Conservation (phyloP, 2,113 vertebrate species). For the Pontoporia blainvillei region DNA sequence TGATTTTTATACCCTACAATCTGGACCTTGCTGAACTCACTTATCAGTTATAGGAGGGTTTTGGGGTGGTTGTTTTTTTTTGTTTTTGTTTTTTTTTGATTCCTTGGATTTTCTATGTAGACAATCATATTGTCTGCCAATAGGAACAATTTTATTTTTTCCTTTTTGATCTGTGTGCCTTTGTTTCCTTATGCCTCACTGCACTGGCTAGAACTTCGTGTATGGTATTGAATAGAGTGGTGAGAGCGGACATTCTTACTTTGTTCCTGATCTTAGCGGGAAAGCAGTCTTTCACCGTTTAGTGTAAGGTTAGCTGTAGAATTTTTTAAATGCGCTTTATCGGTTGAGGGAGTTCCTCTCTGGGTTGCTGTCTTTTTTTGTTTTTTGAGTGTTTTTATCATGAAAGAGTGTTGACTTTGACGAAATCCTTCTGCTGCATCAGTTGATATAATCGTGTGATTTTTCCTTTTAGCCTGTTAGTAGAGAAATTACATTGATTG, state of each 20-base stretch:
- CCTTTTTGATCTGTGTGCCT: background rate
- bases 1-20: background rate
- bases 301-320: background rate
- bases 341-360: background rate
- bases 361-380: background rate
- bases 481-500: background rate
- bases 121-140: background rate
- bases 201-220: background rate
- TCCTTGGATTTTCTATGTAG: background rate
- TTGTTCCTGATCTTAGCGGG: no score
- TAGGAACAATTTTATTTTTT: background rate
- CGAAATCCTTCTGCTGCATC: background rate
- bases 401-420: background rate
- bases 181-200: background rate
- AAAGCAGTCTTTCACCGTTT: background rate
- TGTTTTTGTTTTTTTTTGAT: background rate
- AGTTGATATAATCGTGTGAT: background rate
- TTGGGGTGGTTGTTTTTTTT: background rate
- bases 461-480: background rate
- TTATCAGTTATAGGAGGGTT: background rate
- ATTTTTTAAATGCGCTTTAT: background rate
- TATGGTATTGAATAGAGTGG: background rate
- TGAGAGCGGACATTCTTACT: background rate
- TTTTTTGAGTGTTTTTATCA: background rate
- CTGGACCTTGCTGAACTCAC: background rate